phyloP scores from a whole-genome alignment of 2,113 vertebrate species.

The Alligator mississippiensis region DNA sequence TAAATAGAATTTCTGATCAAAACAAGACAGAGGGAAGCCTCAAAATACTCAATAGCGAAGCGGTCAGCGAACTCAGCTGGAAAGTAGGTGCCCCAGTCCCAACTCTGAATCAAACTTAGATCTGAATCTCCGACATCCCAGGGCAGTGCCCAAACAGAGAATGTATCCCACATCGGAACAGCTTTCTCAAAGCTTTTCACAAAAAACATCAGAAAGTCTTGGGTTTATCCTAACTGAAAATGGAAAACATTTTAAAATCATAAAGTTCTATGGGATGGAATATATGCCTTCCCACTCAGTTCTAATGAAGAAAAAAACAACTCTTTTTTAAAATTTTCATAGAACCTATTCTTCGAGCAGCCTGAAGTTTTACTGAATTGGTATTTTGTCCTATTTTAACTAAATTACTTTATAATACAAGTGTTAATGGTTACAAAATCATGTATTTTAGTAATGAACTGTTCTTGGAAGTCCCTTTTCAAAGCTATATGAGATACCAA shows the following conservation, averaged over 20 bases:
- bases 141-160: neutral
- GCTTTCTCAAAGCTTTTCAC: neutral
- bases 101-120: neutral
- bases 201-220: neutral
- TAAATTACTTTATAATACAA: neutral
- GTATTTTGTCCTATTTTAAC: neutral
- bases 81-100: neutral
- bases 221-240: neutral
- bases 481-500: neutral
- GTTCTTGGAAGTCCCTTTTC: neutral
- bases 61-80: neutral
- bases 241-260: neutral
- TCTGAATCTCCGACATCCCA: neutral
- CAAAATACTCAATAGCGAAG: neutral
- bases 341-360: neutral
- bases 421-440: neutral
- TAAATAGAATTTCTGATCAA: neutral
- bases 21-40: neutral
- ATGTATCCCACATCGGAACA: rapidly evolving
- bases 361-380: neutral
- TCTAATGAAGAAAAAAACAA: neutral
- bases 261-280: neutral
- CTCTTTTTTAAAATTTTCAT: neutral
- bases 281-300: neutral
- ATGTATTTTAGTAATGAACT: neutral